Percentiles rank a stretch among this genome's conserved stretches.
Conservation (phyloP, 2,797 vertebrate genomes). For the Ctenosaura bakeri region DNA sequence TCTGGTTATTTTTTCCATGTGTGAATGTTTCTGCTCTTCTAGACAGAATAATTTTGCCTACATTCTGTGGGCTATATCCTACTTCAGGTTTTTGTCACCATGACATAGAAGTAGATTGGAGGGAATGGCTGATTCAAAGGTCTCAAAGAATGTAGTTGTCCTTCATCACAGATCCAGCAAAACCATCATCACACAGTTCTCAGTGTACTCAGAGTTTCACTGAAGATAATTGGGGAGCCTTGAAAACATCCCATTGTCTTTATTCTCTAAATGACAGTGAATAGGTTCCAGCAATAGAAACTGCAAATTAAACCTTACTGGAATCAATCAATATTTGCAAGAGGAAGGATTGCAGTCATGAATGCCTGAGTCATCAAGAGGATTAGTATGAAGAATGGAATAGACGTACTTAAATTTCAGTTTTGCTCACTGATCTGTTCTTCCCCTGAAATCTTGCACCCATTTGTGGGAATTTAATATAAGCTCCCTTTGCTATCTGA, state of each 20-base stretch:
- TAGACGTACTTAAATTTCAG: not conserved
- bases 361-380: not conserved
- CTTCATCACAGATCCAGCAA: not conserved
- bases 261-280: not conserved
- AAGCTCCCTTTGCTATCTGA: not conserved
- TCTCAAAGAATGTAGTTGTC: not conserved
- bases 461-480: not conserved
- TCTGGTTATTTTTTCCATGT: not conserved
- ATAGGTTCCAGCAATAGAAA: not conserved
- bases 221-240: not conserved
- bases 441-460: not conserved
- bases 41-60: not conserved
- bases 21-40: not conserved
- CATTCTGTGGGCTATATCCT: not conserved
- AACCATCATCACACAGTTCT: not conserved
- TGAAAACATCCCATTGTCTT: not conserved
- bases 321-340: conserved; percentile 1
- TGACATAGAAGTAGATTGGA: not conserved
- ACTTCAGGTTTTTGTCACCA: not conserved
- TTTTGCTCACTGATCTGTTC: not conserved
- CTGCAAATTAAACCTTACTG: not conserved
- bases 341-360: not conserved
- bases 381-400: not conserved
- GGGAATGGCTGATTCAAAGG: not conserved
- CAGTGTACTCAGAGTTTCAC: conserved; percentile 11